A percentile compares a stretch with the other conserved stretches of the same genome.
Evolutionary conservation across 2,797 vertebrate genomes (phyloP).

Genomic region (Pangasius macronema): DNA sequence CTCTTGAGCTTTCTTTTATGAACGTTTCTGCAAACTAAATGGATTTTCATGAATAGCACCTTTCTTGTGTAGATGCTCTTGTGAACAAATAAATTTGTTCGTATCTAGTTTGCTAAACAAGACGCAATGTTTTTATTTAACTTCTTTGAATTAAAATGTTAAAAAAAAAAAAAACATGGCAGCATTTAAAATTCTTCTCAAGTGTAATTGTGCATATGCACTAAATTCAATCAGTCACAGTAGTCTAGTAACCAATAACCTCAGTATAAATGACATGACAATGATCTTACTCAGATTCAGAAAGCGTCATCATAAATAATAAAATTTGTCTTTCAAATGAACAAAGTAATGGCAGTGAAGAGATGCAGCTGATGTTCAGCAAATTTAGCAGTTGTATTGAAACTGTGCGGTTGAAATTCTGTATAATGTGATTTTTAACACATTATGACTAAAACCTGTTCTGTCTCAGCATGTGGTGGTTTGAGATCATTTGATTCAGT

Average conservation of each 20-base stretch:
- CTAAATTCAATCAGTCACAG: background rate
- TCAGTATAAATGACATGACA: background rate
- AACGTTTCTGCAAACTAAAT: background rate
- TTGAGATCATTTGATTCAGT: constrained; percentile 9
- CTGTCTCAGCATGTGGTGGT: background rate
- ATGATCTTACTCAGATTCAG: background rate
- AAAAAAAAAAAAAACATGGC: too few relatives aligned
- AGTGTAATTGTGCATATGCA: background rate
- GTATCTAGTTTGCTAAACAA: background rate
- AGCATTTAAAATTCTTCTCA: background rate
- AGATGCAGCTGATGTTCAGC: background rate
- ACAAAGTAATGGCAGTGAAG: background rate
- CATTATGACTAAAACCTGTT: background rate
- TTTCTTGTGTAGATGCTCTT: too few relatives aligned
- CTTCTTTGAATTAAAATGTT: background rate
- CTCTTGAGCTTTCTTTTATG: background rate
- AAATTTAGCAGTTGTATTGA: background rate
- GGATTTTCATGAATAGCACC: too few relatives aligned
- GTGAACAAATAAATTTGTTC: background rate
- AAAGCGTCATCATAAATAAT: background rate
- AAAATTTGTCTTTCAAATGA: background rate
- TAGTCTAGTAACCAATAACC: background rate
- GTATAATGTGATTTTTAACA: constrained; percentile 1
- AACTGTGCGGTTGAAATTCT: background rate
- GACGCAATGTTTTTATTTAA: background rate